A percentile compares a stretch with the other conserved stretches of the same genome.
phyloP scores from a whole-genome alignment of 2,888 invertebrate species.

The Tanytarsus gracilentus region DNA sequence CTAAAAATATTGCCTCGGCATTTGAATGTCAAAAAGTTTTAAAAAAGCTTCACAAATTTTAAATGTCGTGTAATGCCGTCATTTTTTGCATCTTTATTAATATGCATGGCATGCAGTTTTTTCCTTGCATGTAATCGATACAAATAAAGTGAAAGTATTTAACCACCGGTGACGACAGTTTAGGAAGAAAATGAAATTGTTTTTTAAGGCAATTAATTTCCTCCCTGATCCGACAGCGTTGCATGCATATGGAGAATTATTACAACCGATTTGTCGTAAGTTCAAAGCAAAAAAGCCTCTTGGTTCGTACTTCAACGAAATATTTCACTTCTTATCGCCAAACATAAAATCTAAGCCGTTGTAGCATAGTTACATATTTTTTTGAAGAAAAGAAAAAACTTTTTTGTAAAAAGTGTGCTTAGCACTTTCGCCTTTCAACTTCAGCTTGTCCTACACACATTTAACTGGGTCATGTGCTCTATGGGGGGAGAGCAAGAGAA shows the following conservation, averaged over 20 bases:
- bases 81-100: too few species aligned
- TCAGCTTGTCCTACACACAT: slow-evolving; percentile 1
- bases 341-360: background rate
- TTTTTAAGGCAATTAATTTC: slow-evolving; percentile 17
- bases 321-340: background rate
- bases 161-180: background rate
- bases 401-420: background rate
- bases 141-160: slow-evolving; percentile 20
- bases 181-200: too few species aligned
- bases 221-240: slow-evolving; percentile 11
- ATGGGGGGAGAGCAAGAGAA: too few species aligned
- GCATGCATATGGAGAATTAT: slow-evolving; percentile 19
- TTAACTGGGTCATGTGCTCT: background rate
- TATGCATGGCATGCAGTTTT: too few species aligned
- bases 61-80: too few species aligned
- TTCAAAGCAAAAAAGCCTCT: too few species aligned
- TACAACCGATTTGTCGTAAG: slow-evolving; percentile 19
- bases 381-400: too few species aligned
- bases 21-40: too few species aligned
- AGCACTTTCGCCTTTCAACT: background rate
- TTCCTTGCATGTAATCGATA: too few species aligned
- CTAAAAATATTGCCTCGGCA: too few species aligned
- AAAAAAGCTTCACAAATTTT: too few species aligned
- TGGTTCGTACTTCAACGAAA: background rate
- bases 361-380: background rate